These are phyloP conservation scores for Lymantria monacha DNA, from an alignment of 2,888 invertebrate genomes.

Conservation along the genomic window DNA sequence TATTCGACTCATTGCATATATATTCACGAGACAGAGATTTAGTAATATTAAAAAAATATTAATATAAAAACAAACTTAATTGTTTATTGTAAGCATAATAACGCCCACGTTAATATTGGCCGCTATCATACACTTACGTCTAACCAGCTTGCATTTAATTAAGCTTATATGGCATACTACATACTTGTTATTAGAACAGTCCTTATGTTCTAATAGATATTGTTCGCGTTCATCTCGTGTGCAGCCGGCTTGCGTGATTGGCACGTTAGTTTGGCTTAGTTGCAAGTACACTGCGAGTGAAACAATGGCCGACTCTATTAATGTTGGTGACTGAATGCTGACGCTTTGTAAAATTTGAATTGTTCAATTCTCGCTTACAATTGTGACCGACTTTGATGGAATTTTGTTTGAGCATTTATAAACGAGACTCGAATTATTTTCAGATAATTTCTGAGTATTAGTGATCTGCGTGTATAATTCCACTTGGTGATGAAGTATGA, in stretches of 20 bases:
- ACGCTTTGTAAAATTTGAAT: constrained; percentile 15
- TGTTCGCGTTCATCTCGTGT: constrained; percentile 12
- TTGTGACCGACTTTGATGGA: neutral
- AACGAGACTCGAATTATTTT: no score
- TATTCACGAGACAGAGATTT: no score
- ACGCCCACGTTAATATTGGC: constrained; percentile 30
- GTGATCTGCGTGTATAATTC: no score
- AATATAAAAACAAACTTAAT: constrained; percentile 16
- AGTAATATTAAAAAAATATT: no score
- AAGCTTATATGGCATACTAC: constrained; percentile 30
- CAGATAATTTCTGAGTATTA: no score
- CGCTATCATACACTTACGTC: constrained; percentile 9
- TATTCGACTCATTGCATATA: no score
- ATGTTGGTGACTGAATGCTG: constrained; percentile 28
- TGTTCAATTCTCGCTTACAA: constrained; percentile 9
- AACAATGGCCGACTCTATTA: constrained; percentile 30
- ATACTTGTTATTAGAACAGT: constrained; percentile 37
- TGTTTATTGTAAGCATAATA: constrained; percentile 29
- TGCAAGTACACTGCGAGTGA: constrained; percentile 33
- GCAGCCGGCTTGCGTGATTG: constrained; percentile 24
- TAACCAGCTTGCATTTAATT: constrained; percentile 42
- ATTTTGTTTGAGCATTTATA: no score
- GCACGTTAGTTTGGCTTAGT: constrained; percentile 39
- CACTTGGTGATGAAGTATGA: no score
- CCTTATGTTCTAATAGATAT: constrained; percentile 25